phyloP scores from a whole-genome alignment of 2,113 vertebrate genomes.

The Corydoras maculifer region DNA sequence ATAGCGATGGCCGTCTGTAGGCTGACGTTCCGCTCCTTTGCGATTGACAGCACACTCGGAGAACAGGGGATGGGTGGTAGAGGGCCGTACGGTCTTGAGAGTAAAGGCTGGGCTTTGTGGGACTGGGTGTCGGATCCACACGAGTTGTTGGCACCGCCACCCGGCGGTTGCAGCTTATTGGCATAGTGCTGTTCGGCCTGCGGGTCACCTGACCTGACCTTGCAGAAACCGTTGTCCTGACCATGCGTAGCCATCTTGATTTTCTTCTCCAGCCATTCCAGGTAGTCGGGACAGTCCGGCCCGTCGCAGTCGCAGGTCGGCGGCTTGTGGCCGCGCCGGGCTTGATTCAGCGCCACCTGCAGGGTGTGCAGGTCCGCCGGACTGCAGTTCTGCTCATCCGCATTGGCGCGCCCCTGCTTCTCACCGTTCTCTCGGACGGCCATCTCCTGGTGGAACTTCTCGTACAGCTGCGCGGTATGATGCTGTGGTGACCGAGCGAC shows the following conservation, averaged over 20 bases:
- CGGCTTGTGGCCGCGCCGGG: conserved; percentile 87
- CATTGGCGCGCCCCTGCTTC: conserved; percentile 50
- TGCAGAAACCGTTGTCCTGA: conserved; percentile 53
- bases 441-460: conserved; percentile 87
- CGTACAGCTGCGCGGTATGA: conserved; percentile 74
- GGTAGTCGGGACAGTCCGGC: conserved; percentile 93
- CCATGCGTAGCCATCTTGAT: conserved; percentile 72
- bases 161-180: conserved; percentile 48
- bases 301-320: conserved; percentile 93
- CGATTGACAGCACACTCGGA: conserved; percentile 84
- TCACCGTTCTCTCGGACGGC: conserved; percentile 53
- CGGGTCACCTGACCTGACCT: conserved; percentile 37
- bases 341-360: conserved; percentile 79
- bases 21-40: conserved; percentile 94
- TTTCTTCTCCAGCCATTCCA: conserved; percentile 95
- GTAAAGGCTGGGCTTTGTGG: conserved; percentile 38
- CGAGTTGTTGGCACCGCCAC: conserved; percentile 50
- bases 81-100: conserved; percentile 57
- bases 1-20: conserved; percentile 94
- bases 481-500: conserved; percentile 47
- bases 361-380: conserved; percentile 80
- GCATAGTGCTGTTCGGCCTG: conserved; percentile 36
- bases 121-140: conserved; percentile 44
- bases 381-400: conserved; percentile 49
- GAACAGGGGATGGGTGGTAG: conserved; percentile 79